phyloP scores from a whole-genome alignment of 2,113 vertebrate species.

The Nesoenas mayeri region DNA sequence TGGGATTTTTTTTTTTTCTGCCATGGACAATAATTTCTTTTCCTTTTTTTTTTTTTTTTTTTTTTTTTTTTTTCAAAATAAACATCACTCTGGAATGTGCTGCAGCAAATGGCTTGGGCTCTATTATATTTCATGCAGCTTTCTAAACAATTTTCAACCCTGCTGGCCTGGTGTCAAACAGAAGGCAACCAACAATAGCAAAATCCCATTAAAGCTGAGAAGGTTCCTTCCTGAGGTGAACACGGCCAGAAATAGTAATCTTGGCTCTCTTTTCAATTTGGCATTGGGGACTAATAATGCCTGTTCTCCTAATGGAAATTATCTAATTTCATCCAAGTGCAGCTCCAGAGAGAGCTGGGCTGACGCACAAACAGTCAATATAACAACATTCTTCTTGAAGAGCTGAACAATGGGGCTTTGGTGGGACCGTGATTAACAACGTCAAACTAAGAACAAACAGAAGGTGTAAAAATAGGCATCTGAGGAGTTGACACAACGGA shows the following conservation, averaged over 20 bases:
- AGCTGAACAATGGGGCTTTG: constrained; percentile 85
- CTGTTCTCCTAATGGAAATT: constrained; percentile 90
- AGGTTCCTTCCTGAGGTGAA: constrained; percentile 98
- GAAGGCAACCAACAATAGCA: constrained; percentile 97
- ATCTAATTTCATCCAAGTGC: constrained; percentile 88
- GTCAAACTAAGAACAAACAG: constrained; percentile 84
- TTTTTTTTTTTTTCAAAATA: constrained; percentile 74
- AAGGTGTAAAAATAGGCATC: constrained; percentile 84
- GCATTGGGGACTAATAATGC: constrained; percentile 90
- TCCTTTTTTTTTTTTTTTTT: constrained; percentile 41
- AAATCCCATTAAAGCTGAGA: constrained; percentile 96
- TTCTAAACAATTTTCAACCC: constrained; percentile 83
- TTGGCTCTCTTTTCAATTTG: constrained; percentile 83
- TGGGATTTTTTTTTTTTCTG: constrained; percentile 66
- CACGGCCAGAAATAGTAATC: constrained; percentile 95
- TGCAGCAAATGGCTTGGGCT: constrained; percentile 76
- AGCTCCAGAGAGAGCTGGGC: constrained; percentile 81
- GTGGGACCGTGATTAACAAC: constrained; percentile 77
- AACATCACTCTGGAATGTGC: constrained; percentile 81
- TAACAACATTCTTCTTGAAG: constrained; percentile 88
- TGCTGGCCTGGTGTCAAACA: constrained; percentile 90
- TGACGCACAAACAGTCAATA: constrained; percentile 86
- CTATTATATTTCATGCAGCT: constrained; percentile 86
- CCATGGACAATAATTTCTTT: constrained; percentile 83
- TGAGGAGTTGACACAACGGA: constrained; percentile 67